phyloP scores from a whole-genome alignment of 1,140 invertebrate genomes.

The Hyles euphorbiae region DNA sequence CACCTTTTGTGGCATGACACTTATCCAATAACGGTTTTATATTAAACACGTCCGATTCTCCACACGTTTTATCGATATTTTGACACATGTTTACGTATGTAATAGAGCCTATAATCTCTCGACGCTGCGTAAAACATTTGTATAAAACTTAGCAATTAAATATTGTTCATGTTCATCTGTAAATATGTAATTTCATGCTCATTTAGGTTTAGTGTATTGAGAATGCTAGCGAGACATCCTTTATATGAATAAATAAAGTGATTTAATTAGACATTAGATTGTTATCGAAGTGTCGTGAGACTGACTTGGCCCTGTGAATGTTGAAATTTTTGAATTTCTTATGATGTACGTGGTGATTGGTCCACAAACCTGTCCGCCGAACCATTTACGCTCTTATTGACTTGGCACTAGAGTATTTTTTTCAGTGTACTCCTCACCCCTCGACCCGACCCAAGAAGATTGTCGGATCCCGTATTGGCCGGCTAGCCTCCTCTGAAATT shows the following conservation, averaged over 20 bases:
- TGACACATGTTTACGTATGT: no score
- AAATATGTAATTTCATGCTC: constrained; percentile 66
- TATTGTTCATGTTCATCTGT: constrained; percentile 12
- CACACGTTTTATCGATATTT: no score
- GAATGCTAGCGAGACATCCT: constrained; percentile 68
- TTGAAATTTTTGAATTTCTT: constrained; percentile 10
- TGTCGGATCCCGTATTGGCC: constrained; percentile 59
- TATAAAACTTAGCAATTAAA: neutral
- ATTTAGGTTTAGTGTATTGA: constrained; percentile 60
- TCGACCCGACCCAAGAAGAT: constrained; percentile 62
- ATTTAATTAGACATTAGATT: neutral
- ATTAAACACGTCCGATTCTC: no score
- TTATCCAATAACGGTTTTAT: no score
- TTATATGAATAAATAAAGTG: constrained; percentile 25
- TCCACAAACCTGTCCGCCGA: constrained; percentile 40
- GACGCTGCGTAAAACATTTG: neutral
- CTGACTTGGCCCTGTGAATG: constrained; percentile 21
- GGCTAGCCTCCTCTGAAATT: constrained; percentile 68
- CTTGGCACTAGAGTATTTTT: constrained; percentile 75
- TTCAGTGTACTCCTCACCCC: constrained; percentile 74
- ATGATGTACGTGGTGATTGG: constrained; percentile 14
- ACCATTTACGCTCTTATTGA: constrained; percentile 62
- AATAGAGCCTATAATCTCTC: no score
- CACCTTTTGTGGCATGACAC: no score
- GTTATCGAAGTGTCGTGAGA: constrained; percentile 1